Evolutionary conservation across 2,113 vertebrate species (phyloP).

Genomic region (Cercocebus atys): DNA sequence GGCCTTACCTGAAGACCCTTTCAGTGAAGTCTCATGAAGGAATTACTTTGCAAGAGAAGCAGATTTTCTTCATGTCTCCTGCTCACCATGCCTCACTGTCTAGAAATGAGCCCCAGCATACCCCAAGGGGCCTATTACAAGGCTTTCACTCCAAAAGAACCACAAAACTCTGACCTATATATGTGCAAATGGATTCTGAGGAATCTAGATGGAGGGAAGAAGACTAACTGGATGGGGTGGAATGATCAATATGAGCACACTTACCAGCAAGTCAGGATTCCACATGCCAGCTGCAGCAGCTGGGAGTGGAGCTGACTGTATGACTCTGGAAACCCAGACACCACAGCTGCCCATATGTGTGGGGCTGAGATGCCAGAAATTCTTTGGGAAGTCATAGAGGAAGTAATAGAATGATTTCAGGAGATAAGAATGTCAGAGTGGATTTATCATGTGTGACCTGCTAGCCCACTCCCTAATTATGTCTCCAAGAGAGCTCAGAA

Average conservation of each 20-base stretch:
- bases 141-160: background rate
- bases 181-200: background rate
- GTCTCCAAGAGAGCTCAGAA: background rate
- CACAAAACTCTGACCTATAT: background rate
- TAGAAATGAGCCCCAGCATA: background rate
- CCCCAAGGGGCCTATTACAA: too few relatives aligned
- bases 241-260: rapidly evolving
- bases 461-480: background rate
- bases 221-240: background rate
- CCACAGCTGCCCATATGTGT: background rate
- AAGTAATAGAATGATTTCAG: background rate
- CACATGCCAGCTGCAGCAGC: too few relatives aligned
- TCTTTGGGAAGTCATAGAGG: background rate
- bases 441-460: background rate
- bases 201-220: background rate
- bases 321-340: background rate
- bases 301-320: background rate
- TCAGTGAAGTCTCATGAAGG: background rate
- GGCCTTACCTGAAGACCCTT: background rate
- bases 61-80: background rate
- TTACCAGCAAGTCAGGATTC: background rate
- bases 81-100: too few relatives aligned
- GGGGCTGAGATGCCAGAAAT: background rate
- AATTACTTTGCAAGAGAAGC: background rate
- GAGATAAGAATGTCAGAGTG: background rate